Evolutionary conservation across 2,888 invertebrate species (phyloP).

Genomic region (Ectropis crepuscularia): DNA sequence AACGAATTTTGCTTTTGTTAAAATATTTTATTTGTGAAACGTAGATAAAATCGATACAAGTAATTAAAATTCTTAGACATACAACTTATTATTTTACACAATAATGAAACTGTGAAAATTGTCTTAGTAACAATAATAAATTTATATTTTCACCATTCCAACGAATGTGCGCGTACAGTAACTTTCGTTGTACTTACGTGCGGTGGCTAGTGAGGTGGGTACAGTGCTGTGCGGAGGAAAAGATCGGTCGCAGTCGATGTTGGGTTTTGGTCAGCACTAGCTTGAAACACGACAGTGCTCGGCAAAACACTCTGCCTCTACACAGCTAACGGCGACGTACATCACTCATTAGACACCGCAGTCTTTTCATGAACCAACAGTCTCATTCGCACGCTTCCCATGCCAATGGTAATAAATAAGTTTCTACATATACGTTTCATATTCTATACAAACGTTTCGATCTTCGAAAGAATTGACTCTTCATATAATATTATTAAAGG

Average conservation of each 20-base stretch:
- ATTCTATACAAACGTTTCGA: constrained; percentile 69
- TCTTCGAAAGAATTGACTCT: constrained; percentile 78
- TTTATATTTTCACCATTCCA: constrained; percentile 59
- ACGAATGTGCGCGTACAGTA: constrained; percentile 67
- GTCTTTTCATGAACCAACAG: constrained; percentile 60
- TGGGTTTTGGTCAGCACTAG: constrained; percentile 23
- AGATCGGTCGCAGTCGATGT: constrained; percentile 24
- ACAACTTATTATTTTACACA: constrained; percentile 79
- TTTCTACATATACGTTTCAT: constrained; percentile 54
- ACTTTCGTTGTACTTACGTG: constrained; percentile 57
- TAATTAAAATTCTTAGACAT: constrained; percentile 83
- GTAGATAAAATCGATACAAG: constrained; percentile 85
- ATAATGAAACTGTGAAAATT: constrained; percentile 81
- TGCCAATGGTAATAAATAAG: constrained; percentile 64
- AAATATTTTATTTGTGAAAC: constrained; percentile 84
- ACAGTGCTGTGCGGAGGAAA: constrained; percentile 7
- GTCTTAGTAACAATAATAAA: constrained; percentile 73
- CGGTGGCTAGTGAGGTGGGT: constrained; percentile 19
- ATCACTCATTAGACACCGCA: constrained; percentile 12
- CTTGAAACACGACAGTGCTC: constrained; percentile 21
- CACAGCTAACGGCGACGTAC: constrained; percentile 1
- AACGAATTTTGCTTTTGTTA: constrained; percentile 69
- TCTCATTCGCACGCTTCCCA: constrained; percentile 70
- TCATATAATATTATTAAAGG: constrained; percentile 51
- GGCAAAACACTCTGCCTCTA: constrained; percentile 19